These are phyloP conservation scores for Phrynocephalus guinanensis DNA, from an alignment of 2,797 vertebrate species.

Conservation along the genomic window DNA sequence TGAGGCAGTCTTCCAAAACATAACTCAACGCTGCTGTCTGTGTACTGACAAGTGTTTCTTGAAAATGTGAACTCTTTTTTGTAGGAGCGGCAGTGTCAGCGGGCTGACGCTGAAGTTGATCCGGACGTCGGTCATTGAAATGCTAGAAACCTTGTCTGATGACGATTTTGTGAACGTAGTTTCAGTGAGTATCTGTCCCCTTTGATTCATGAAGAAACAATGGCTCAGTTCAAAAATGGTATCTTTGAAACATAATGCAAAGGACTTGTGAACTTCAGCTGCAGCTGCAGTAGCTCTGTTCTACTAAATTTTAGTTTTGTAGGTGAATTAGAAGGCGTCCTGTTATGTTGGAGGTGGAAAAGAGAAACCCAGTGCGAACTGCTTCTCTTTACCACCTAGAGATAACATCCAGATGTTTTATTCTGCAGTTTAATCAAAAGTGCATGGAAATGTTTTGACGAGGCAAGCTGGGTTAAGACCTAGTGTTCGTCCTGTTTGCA, in stretches of 20 bases:
- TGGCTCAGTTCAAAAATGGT: background rate
- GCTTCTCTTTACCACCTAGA: no score
- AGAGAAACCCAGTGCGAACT: background rate
- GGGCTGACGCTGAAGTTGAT: conserved; percentile 96
- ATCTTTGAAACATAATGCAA: background rate
- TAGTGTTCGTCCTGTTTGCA: background rate
- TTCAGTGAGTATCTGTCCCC: conserved; percentile 86
- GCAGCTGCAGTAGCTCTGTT: background rate
- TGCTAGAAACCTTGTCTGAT: conserved; percentile 97
- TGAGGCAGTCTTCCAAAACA: background rate
- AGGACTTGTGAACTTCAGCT: background rate
- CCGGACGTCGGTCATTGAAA: conserved; percentile 94
- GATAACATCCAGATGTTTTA: background rate
- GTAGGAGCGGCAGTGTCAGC: conserved; percentile 95
- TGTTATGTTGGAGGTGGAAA: background rate
- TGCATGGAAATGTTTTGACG: background rate
- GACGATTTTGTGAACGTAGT: conserved; percentile 99
- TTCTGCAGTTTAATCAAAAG: background rate
- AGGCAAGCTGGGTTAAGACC: background rate
- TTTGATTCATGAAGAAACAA: background rate
- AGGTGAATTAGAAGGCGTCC: background rate
- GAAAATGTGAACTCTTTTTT: conserved; percentile 19
- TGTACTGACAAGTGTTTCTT: background rate
- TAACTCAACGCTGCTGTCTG: background rate
- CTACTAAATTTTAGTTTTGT: background rate